Percentiles rank a stretch among this genome's conserved stretches.
Conservation (phyloP, 2,797 vertebrate species). For the Telmatherina bonti region DNA sequence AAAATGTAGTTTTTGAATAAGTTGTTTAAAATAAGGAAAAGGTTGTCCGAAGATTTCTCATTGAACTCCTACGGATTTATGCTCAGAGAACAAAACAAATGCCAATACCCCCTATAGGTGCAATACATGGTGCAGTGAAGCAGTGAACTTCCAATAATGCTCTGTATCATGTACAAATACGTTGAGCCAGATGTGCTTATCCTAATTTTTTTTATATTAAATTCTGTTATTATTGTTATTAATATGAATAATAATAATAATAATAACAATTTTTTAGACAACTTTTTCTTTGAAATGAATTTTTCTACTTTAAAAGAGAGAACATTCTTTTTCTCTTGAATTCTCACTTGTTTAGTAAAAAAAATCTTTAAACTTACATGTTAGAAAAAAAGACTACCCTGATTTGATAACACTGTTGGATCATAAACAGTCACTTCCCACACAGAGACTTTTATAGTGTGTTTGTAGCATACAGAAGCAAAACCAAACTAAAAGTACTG, state of each 20-base stretch:
- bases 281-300: background rate
- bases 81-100: background rate
- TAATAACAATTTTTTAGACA: background rate
- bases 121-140: background rate
- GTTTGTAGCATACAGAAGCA: background rate
- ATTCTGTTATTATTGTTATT: background rate
- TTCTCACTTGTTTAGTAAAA: background rate
- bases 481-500: conserved; percentile 6
- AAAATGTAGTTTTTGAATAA: background rate
- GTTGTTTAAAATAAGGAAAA: background rate
- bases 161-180: background rate
- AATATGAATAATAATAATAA: no score
- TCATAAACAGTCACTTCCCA: background rate
- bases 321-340: background rate
- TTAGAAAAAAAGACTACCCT: background rate
- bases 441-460: background rate
- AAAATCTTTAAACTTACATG: background rate
- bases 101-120: background rate
- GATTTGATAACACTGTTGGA: background rate
- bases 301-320: background rate
- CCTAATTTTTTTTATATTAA: background rate
- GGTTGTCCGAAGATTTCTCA: background rate
- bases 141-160: background rate
- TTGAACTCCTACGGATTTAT: background rate
- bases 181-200: background rate